Percentiles rank a stretch among this genome's conserved stretches.
Conservation (phyloP, 2,888 invertebrate species). For the Argyra leucocephala region DNA sequence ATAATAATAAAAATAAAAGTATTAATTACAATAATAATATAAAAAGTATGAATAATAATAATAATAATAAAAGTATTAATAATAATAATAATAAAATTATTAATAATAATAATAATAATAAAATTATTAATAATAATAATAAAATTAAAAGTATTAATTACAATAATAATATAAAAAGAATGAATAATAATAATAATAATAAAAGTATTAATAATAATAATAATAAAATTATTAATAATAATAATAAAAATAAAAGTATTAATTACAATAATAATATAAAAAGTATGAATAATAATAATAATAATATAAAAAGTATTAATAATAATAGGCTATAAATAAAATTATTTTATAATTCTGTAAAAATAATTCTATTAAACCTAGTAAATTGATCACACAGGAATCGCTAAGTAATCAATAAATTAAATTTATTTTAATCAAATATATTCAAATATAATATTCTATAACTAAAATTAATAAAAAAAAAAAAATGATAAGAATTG, state of each 20-base stretch:
- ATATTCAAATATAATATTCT: no score
- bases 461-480: no score
- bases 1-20: not conserved
- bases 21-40: not conserved
- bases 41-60: not conserved
- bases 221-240: not conserved
- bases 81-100: not conserved
- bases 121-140: not conserved
- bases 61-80: not conserved
- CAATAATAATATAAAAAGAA: not conserved
- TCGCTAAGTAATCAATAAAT: no score
- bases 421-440: no score
- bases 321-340: no score
- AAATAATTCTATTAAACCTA: no score
- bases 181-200: not conserved
- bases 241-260: not conserved
- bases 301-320: not conserved
- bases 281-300: not conserved
- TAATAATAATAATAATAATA: not conserved
- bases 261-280: not conserved
- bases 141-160: not conserved
- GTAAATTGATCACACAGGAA: no score
- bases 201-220: not conserved
- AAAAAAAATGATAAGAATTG: no score
- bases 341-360: no score